These are phyloP conservation scores for Hemiprocne comata DNA, from an alignment of 2,113 vertebrate genomes.

Conservation along the genomic window DNA sequence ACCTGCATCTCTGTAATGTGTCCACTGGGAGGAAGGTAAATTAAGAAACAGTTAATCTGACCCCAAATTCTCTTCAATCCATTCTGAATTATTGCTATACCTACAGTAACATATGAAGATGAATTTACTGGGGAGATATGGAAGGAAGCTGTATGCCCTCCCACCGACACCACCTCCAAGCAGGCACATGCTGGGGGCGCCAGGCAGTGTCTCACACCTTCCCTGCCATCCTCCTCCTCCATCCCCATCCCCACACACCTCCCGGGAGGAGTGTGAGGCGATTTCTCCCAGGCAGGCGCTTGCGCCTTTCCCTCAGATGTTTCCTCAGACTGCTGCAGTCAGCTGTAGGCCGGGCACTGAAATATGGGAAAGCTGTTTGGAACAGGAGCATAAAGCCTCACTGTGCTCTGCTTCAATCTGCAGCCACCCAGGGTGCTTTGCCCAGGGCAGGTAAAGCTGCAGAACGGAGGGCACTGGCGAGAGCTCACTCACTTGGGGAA, in stretches of 20 bases:
- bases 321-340: background rate
- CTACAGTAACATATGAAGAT: background rate
- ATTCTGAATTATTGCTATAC: background rate
- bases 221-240: background rate
- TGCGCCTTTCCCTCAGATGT: background rate
- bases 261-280: background rate
- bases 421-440: background rate
- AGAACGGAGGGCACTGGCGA: background rate
- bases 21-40: background rate
- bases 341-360: background rate
- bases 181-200: background rate
- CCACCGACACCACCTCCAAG: background rate
- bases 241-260: background rate
- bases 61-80: background rate
- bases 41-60: background rate
- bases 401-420: background rate
- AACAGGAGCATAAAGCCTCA: background rate
- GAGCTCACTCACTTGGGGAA: background rate
- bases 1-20: background rate
- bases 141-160: background rate
- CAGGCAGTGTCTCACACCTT: background rate
- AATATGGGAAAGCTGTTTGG: background rate
- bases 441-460: background rate
- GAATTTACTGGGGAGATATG: background rate
- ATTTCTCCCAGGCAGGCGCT: slow-evolving; percentile 14